These are phyloP conservation scores for Meleagris gallopavo DNA, from an alignment of 2,113 vertebrate species.

Conservation along the genomic window DNA sequence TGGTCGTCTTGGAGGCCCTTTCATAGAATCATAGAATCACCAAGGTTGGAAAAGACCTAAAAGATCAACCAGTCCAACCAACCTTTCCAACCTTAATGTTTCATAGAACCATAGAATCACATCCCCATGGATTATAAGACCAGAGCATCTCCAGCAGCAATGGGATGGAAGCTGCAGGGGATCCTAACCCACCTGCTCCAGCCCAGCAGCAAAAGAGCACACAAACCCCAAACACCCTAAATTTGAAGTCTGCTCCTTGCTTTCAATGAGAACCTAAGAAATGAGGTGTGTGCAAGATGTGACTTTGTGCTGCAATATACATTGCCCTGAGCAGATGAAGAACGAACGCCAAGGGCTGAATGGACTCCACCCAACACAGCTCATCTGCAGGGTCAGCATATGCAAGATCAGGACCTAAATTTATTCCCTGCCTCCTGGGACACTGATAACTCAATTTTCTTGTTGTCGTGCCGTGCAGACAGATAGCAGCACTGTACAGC, in stretches of 20 bases:
- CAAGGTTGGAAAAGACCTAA: too few relatives aligned
- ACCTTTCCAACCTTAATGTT: too few relatives aligned
- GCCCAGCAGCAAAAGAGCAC: background rate
- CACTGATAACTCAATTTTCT: background rate
- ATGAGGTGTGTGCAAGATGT: background rate
- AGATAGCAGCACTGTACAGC: background rate
- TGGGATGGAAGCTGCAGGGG: background rate
- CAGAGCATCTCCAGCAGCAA: background rate
- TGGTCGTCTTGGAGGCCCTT: too few relatives aligned
- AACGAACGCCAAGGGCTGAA: constrained; percentile 30
- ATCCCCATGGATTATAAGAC: background rate
- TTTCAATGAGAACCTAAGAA: background rate
- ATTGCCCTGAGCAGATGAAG: constrained; percentile 22
- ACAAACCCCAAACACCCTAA: background rate
- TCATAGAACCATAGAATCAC: too few relatives aligned
- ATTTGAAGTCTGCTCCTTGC: background rate
- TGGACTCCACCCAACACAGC: constrained; percentile 28
- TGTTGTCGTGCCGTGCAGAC: background rate
- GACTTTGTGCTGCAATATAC: background rate
- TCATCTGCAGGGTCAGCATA: constrained; percentile 54
- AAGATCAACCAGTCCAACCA: too few relatives aligned
- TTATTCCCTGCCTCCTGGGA: constrained; percentile 43
- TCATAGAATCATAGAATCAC: too few relatives aligned
- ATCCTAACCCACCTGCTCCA: background rate
- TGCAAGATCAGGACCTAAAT: constrained; percentile 49